Base-by-base conservation (phyloP, 2,113 vertebrate genomes). In the Odontophorus gujanensis region DNA sequence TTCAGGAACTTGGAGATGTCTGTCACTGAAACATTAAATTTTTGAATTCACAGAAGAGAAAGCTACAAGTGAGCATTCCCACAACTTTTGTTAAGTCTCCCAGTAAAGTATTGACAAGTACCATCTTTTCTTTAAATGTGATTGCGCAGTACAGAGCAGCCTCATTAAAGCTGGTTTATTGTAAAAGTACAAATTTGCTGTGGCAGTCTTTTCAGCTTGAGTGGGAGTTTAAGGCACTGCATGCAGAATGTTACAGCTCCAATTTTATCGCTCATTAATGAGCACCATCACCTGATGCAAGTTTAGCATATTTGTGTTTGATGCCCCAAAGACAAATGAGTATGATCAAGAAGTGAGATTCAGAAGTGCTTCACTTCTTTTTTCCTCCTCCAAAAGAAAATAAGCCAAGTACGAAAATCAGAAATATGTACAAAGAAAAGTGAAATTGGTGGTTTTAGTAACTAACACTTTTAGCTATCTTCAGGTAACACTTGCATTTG, bases 371-470 rank as follows among this genome's bases (percentile, higher is more conserved):
- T 61, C 71, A 25, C 9, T 55, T 78, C n/a, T n/a, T n/a, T n/a
- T n/a, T n/a, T n/a, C n/a, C n/a, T n/a, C n/a, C n/a, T n/a, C n/a
- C n/a, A n/a, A n/a, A n/a, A n/a, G n/a, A n/a, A n/a, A n/a, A n/a
- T n/a, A n/a, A n/a, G n/a, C n/a, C 16, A 55, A 58, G 19, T n/a
- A 53, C 40, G 9, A 78, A 8, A 62, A 72, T 58, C 19, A 72
- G 42, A 62, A 86, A 47, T 22, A 48, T 24, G 21, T 48, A 47
- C 18, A 38, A 77, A 40, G 17, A 34, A 55, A n/a, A 71, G 4
- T 15, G 7, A 75, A 58, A 86, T 47, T 0, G 0, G 0, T 79
- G 3, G 5, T 47, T 82, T 86, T 66, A 61, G 28, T 45, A 67
- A 25, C 11, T 32, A 19, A 57, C 13, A 11, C 4, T 79, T 75